phyloP scores from a whole-genome alignment of 2,888 invertebrate species.

The Drosophila neutralis region DNA sequence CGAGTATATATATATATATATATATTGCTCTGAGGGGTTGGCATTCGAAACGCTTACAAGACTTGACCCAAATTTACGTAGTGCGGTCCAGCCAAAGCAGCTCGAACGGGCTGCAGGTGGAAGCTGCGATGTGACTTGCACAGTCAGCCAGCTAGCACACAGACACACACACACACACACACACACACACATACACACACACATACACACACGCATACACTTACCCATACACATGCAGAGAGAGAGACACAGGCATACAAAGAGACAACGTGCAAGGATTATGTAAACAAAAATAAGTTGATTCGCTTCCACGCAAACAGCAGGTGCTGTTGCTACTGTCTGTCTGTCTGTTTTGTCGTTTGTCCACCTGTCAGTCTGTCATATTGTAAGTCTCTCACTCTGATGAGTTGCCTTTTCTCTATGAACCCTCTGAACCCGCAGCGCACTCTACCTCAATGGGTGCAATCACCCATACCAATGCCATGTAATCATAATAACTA shows the following conservation, averaged over 20 bases:
- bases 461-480: conserved; percentile 70
- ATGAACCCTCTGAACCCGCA: conserved; percentile 7
- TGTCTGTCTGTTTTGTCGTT: background rate
- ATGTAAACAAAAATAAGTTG: conserved; percentile 78
- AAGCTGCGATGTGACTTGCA: conserved; percentile 48
- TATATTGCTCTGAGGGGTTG: conserved; percentile 7
- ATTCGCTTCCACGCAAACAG: conserved; percentile 47
- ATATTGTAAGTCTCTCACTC: conserved; percentile 39
- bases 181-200: conserved; percentile 17
- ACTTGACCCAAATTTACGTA: conserved; percentile 76
- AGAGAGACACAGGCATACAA: conserved; percentile 18
- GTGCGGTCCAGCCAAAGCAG: conserved; percentile 70
- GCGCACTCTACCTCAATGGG: conserved; percentile 58
- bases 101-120: conserved; percentile 55
- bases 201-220: background rate
- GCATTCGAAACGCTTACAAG: conserved; percentile 63
- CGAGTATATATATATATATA: conserved; percentile 9
- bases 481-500: conserved; percentile 56
- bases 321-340: conserved; percentile 17
- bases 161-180: conserved; percentile 4
- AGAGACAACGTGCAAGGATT: conserved; percentile 76
- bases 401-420: conserved; percentile 46
- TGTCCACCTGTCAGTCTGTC: conserved; percentile 35
- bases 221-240: background rate
- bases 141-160: conserved; percentile 6